Base-by-base conservation (phyloP, 2,797 vertebrate species). In the Kryptopterus vitreolus region DNA sequence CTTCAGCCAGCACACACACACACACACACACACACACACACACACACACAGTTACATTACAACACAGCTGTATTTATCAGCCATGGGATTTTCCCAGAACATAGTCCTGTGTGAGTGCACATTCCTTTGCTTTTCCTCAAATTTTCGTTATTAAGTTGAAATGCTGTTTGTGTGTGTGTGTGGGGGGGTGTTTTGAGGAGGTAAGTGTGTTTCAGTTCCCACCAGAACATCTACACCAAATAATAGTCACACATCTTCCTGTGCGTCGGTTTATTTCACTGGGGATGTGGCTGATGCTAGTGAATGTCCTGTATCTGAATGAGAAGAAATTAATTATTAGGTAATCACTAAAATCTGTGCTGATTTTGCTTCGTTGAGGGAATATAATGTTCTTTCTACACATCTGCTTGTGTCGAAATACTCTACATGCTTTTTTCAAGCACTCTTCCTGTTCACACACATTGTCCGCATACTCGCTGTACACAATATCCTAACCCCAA, bases 61-160 rank as follows among this genome's bases (percentile, higher is more conserved):
- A 82, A 76, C 46, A 76, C 84, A 87, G 84, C 83, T 85, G 86
- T 87, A 87, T 85, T 87, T 87, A 82, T 87, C 55, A 83, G 73
- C 59, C 76, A 74, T 81, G 86, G 65, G 76, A 82, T 83, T 85
- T 85, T 82, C 82, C 86, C 86, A 85, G 82, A 84, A 84, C 86
- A 81, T 58, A 68, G 63, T 68, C 33, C 12, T 29, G 9, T 80
- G 63, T 81, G 33, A 70, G 33, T 38, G 12, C 74, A 76, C 73
- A 86, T 84, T 82, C 70, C 38, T 84, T 53, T 59, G 26, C 59
- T 79, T 78, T 59, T 38, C 58, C 48, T 68, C 26, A 59, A 72
- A 69, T 79, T 70, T 63, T 12, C 61, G 43, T 78, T 82, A 76
- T 82, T 81, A 38, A 43, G 4, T 76, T 84, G 78, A 81, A 79